Evolutionary conservation across 2,888 invertebrate species (phyloP).

Genomic region (Apotomis betuletana): DNA sequence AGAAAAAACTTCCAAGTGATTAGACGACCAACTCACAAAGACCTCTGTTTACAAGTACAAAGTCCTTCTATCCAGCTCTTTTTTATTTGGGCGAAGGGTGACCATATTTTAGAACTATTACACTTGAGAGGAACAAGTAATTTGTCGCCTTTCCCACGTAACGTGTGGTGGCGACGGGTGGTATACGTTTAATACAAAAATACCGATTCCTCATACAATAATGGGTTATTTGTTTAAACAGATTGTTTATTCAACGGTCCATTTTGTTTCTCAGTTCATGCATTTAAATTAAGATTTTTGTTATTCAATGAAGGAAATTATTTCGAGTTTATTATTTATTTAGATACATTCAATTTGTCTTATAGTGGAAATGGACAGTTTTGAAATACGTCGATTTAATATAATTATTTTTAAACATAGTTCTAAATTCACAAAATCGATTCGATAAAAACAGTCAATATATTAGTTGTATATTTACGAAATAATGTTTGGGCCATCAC

Average conservation of each 20-base stretch:
- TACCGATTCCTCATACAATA: slow-evolving; percentile 40
- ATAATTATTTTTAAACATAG: too few species aligned
- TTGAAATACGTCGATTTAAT: neutral
- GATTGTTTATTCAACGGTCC: slow-evolving; percentile 37
- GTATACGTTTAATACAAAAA: slow-evolving; percentile 45
- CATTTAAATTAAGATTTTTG: slow-evolving; percentile 39
- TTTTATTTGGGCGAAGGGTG: slow-evolving; percentile 42
- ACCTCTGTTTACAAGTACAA: neutral
- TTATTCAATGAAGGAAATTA: slow-evolving; percentile 24
- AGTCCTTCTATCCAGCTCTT: slow-evolving; percentile 19
- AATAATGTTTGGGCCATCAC: too few species aligned
- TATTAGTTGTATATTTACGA: too few species aligned
- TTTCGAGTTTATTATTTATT: slow-evolving; percentile 22
- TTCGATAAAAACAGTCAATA: too few species aligned
- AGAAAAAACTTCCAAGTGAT: slow-evolving; percentile 29
- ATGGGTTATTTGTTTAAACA: slow-evolving; percentile 20
- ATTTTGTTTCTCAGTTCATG: slow-evolving; percentile 37
- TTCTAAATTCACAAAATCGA: too few species aligned
- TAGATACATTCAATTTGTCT: slow-evolving; percentile 31
- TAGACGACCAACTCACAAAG: neutral
- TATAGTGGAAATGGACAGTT: neutral
- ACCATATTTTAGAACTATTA: slow-evolving; percentile 50
- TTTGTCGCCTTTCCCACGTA: slow-evolving; percentile 67
- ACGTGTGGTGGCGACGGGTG: slow-evolving; percentile 58
- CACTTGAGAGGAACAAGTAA: slow-evolving; percentile 54